A percentile compares a stretch with the other conserved stretches of the same genome.
These are phyloP conservation scores for Anthopleura xanthogrammica DNA, from an alignment of 92 coral and sea anemone genomes.

Conservation along the genomic window DNA sequence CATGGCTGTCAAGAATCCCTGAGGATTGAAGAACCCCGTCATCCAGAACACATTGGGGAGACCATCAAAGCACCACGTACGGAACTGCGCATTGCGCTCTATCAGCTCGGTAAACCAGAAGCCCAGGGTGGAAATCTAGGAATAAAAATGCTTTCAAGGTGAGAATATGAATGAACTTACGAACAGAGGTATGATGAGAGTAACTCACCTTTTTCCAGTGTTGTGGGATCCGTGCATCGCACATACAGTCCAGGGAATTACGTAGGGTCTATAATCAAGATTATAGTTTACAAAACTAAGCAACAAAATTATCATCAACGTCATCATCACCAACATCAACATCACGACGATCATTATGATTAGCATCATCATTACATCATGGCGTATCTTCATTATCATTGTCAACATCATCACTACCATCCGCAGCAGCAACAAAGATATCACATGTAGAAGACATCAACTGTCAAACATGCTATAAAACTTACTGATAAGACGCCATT, in stretches of 20 bases:
- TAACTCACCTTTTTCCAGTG: slow-evolving; percentile 86
- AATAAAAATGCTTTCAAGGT: neutral
- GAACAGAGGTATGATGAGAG: neutral
- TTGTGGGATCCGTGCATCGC: slow-evolving; percentile 85
- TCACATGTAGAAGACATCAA: too few species aligned
- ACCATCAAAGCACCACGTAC: slow-evolving; percentile 91
- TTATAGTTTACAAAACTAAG: too few species aligned
- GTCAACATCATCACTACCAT: neutral
- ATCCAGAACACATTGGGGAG: slow-evolving; percentile 98
- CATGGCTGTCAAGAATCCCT: neutral
- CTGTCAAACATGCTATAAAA: too few species aligned
- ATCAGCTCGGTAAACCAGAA: slow-evolving; percentile 97
- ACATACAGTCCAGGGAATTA: slow-evolving; percentile 98
- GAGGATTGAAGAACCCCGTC: slow-evolving; percentile 82
- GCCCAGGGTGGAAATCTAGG: slow-evolving; percentile 88
- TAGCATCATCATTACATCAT: slow-evolving; percentile 7
- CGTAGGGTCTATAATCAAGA: slow-evolving; percentile 64
- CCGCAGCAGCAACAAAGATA: neutral
- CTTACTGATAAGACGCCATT: too few species aligned
- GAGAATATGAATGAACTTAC: neutral
- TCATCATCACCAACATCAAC: too few species aligned
- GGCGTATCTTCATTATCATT: slow-evolving; percentile 11
- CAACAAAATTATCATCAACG: neutral
- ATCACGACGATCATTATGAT: too few species aligned
- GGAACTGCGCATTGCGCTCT: slow-evolving; percentile 88